Base-by-base conservation (phyloP, 2,113 vertebrate species). In the Oncorhynchus tshawytscha region DNA sequence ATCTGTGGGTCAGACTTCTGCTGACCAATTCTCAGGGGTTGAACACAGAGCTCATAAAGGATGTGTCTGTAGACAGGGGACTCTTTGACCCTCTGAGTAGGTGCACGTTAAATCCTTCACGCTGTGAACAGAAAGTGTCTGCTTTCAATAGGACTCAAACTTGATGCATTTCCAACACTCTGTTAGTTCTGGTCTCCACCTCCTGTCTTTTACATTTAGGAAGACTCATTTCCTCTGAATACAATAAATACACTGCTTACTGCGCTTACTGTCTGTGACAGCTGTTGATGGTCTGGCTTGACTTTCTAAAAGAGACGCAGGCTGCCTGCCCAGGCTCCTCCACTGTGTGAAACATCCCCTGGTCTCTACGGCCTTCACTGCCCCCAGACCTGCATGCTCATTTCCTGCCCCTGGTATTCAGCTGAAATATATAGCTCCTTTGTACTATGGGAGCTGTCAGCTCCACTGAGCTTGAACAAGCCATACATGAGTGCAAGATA, bases 41-140 rank as follows among this genome's bases (percentile, higher is more conserved):
- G 71, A 66, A 9, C 29, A 54, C 76, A 70, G 81, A 79, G 70
- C 77, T 88, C 84, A 84, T 83, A 74, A 86, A 87, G 71, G 73
- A 65, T 80, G 48, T 82, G 59, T 64, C 31, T n/a, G 70, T 62
- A 81, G 73, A 70, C 67, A 39, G 74, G 69, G 68, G 59, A 76
- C 76, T 62, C 13, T 74, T 86, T 81, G 82, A 84, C 82, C 67
- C 62, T 45, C 67, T 71, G 34, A 76, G 71, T 54, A 65, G 70
- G 73, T 74, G 75, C 71, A 77, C 73, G 74, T 70, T 60, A 27
- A 45, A 16, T 65, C 45, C 62, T 54, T 66, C 75, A 77, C 12
- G 60, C 70, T 81, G 75, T 71, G 34, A 84, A 70, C 73, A 74
- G 81, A 67, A 70, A 57, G 39, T 67, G 70, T 78, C 73, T 79